These are phyloP conservation scores for rat (Rattus norvegicus) DNA, from an alignment of 2,113 vertebrate species.

Conservation along the genomic window DNA sequence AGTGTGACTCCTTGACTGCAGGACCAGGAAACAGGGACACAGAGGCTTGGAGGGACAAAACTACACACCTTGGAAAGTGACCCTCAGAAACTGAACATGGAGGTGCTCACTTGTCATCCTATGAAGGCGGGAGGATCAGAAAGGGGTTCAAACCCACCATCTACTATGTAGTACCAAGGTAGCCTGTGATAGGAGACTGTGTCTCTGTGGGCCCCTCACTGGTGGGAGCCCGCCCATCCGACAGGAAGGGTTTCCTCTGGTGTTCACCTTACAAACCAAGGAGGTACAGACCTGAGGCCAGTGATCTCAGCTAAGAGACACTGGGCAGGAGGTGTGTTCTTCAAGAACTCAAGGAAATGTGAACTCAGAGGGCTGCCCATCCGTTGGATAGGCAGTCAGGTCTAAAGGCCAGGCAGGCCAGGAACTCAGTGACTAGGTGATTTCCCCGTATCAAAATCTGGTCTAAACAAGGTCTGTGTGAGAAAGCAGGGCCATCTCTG, in stretches of 20 bases:
- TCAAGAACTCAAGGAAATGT: neutral
- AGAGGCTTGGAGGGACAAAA: neutral
- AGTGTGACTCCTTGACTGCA: accelerated
- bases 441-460: neutral
- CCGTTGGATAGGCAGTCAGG: neutral
- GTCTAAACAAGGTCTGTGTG: neutral
- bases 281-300: neutral
- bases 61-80: neutral
- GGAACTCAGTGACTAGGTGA: neutral
- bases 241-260: neutral
- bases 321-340: no score
- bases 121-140: neutral
- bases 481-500: neutral
- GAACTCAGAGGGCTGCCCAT: neutral
- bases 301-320: neutral
- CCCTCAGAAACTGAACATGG: neutral
- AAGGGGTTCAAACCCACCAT: neutral
- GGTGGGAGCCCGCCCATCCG: neutral
- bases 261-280: neutral
- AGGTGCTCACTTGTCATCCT: neutral
- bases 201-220: neutral
- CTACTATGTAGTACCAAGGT: neutral
- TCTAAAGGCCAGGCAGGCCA: neutral
- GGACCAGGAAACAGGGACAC: neutral
- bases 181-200: neutral